These are phyloP conservation scores for Drosophila nasuta DNA, from an alignment of 1,140 invertebrate genomes.

Conservation along the genomic window DNA sequence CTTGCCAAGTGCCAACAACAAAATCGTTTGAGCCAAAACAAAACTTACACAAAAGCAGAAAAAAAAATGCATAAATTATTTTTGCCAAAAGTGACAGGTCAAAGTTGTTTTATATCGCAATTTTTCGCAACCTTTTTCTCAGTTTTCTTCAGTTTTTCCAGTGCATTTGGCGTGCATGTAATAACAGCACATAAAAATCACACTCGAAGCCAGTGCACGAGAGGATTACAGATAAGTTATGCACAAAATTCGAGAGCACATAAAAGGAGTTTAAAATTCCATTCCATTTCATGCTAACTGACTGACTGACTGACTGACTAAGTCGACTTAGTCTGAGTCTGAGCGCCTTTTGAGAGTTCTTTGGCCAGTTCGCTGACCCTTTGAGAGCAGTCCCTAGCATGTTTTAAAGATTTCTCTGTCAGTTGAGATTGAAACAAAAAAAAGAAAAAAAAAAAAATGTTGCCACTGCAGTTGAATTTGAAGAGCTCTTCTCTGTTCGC, in stretches of 20 bases:
- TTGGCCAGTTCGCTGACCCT: slow-evolving; percentile 39
- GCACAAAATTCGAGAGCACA: slow-evolving; percentile 44
- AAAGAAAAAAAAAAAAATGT: slow-evolving; percentile 17
- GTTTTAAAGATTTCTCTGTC: slow-evolving; percentile 39
- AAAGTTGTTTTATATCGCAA: slow-evolving; percentile 1
- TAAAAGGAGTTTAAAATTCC: slow-evolving; percentile 11
- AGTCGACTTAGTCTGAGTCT: not conserved
- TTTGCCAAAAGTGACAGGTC: slow-evolving; percentile 39
- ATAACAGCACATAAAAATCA: slow-evolving; percentile 71
- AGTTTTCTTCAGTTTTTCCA: slow-evolving; percentile 53
- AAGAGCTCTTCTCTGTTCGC: slow-evolving; percentile 21
- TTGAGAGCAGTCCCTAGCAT: not conserved
- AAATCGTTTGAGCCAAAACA: slow-evolving; percentile 45
- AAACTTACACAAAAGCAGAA: slow-evolving; percentile 31
- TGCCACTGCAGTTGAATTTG: slow-evolving; percentile 46
- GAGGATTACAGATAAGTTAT: slow-evolving; percentile 45
- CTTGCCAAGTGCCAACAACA: slow-evolving; percentile 44
- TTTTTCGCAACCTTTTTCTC: slow-evolving; percentile 3
- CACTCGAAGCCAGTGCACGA: slow-evolving; percentile 35
- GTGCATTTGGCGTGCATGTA: slow-evolving; percentile 68
- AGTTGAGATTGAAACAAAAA: slow-evolving; percentile 16
- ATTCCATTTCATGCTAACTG: not conserved
- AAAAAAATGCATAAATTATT: slow-evolving; percentile 68
- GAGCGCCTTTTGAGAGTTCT: not conserved
- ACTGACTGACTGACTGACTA: slow-evolving; percentile 5